Percentiles rank a stretch among this genome's conserved stretches.
Conservation (phyloP, 2,797 vertebrate species). For the Microhierax caerulescens region DNA sequence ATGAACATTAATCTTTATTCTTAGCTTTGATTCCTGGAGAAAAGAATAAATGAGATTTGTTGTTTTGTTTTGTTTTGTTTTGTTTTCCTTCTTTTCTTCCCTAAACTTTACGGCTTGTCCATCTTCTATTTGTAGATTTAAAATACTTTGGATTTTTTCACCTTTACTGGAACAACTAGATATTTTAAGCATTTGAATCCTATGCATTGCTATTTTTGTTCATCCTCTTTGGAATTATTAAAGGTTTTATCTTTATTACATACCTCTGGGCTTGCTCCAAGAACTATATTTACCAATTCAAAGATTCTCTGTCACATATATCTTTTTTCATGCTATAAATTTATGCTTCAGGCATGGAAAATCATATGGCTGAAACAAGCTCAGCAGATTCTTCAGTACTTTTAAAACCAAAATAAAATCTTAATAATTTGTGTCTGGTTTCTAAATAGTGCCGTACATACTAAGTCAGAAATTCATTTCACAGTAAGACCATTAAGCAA, state of each 20-base stretch:
- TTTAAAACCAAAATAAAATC: background rate
- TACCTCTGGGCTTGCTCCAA: background rate
- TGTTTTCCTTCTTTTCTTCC: background rate
- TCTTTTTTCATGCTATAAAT: background rate
- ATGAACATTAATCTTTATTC: background rate
- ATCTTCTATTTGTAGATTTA: background rate
- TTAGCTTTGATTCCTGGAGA: background rate
- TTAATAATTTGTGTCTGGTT: background rate
- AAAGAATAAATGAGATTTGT: no score
- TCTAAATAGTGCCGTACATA: background rate
- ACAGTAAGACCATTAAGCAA: background rate
- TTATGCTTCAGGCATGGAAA: background rate
- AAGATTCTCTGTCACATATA: background rate
- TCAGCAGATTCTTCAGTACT: background rate
- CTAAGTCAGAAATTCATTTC: background rate
- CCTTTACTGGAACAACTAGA: background rate
- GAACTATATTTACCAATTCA: background rate
- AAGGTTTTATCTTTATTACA: background rate
- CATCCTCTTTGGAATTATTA: background rate
- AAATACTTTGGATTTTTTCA: background rate
- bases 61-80: no score
- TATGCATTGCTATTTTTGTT: background rate
- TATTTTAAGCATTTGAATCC: background rate
- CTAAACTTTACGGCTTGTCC: background rate
- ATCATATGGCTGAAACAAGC: background rate